Percentiles rank a stretch among this genome's conserved stretches.
Evolutionary conservation across 2,888 invertebrate species (phyloP).

Genomic region (Trichogramma evanescens): DNA sequence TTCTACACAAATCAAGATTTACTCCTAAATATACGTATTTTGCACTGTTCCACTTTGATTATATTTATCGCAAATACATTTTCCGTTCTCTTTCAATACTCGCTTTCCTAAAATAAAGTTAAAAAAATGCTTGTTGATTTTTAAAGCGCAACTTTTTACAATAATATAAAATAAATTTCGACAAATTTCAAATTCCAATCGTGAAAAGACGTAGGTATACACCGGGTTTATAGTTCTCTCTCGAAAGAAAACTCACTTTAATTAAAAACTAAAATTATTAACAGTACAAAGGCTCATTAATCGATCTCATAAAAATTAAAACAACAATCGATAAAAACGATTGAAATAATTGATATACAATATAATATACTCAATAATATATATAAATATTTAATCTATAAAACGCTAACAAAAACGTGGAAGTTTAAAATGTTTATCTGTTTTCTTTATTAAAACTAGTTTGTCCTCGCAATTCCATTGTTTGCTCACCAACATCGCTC

Average conservation of each 20-base stretch:
- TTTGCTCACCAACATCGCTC: too few species aligned
- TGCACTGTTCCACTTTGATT: conserved; percentile 26
- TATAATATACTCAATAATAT: conserved; percentile 2
- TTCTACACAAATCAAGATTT: conserved; percentile 14
- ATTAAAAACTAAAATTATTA: too few species aligned
- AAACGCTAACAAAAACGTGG: conserved; percentile 15
- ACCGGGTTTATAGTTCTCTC: too few species aligned
- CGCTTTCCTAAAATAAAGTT: too few species aligned
- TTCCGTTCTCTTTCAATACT: not conserved
- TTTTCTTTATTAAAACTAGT: conserved; percentile 17
- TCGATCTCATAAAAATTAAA: not conserved
- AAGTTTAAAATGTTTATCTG: conserved; percentile 7
- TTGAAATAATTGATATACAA: conserved; percentile 1
- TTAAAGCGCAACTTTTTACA: too few species aligned
- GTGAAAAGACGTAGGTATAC: too few species aligned
- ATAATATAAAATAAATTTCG: too few species aligned
- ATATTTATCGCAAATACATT: not conserved
- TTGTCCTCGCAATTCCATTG: conserved; percentile 21
- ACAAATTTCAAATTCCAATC: too few species aligned
- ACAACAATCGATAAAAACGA: not conserved
- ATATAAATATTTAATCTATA: not conserved
- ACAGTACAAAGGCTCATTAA: too few species aligned
- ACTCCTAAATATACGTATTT: conserved; percentile 23
- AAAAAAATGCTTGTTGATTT: too few species aligned
- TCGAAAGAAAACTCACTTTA: too few species aligned